Percentiles rank a stretch among this genome's conserved stretches.
Evolutionary conservation across 2,888 invertebrate species (phyloP).

Genomic region (Stenodema calcarata): DNA sequence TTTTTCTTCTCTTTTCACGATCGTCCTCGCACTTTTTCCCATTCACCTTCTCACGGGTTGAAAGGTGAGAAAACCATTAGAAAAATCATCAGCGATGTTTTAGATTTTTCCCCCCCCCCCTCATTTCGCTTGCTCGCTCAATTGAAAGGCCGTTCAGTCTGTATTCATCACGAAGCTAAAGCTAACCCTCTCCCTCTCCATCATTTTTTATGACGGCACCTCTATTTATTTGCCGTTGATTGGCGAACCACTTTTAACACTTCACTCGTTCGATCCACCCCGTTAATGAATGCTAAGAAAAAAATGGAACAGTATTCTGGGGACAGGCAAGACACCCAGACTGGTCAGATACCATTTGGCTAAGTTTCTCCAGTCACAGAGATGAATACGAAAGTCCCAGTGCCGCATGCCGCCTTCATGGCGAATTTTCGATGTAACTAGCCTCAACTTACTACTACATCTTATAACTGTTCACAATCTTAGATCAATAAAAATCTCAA

Average conservation of each 20-base stretch:
- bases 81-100: background rate
- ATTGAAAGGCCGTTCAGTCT: background rate
- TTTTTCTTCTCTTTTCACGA: too few species aligned
- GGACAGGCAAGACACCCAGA: too few species aligned
- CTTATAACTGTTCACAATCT: too few species aligned
- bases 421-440: too few species aligned
- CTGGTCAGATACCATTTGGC: too few species aligned
- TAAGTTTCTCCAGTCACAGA: too few species aligned
- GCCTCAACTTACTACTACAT: too few species aligned
- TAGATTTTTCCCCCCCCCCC: background rate
- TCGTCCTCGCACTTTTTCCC: background rate
- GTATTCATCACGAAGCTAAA: background rate
- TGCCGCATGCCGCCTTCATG: too few species aligned
- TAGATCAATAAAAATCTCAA: too few species aligned
- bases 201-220: background rate
- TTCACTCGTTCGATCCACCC: background rate
- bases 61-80: background rate
- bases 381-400: too few species aligned
- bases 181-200: too few species aligned
- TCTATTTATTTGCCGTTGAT: background rate
- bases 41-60: background rate
- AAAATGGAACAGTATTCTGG: too few species aligned
- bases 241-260: background rate
- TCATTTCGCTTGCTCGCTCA: background rate
- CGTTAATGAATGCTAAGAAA: background rate